Percentiles rank a stretch among this genome's conserved stretches.
Evolutionary conservation across 2,888 invertebrate genomes (phyloP).

Genomic region (Cerastoderma edule): DNA sequence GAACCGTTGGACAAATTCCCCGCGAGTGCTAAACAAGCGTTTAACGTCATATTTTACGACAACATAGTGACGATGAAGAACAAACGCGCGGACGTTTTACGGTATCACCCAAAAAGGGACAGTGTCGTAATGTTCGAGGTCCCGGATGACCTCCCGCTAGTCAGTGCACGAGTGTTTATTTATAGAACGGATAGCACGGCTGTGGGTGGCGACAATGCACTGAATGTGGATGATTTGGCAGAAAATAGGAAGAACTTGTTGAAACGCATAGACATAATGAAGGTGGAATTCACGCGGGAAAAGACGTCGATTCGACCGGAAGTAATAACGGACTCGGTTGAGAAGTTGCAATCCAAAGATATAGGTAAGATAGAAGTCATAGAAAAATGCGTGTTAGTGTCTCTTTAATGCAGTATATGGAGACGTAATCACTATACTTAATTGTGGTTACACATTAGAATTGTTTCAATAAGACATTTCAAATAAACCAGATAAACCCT

Average conservation of each 20-base stretch:
- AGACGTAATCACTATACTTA: no score
- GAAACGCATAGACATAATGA: slow-evolving; percentile 10
- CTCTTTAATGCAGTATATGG: no score
- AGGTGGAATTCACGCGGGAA: not conserved
- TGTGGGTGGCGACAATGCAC: slow-evolving; percentile 28
- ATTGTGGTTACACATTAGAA: no score
- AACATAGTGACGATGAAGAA: slow-evolving; percentile 36
- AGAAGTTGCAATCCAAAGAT: not conserved
- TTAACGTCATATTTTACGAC: slow-evolving; percentile 42
- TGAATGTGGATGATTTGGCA: slow-evolving; percentile 13
- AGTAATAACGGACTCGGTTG: not conserved
- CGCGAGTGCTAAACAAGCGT: slow-evolving; percentile 33
- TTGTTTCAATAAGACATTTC: no score
- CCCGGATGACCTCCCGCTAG: slow-evolving; percentile 12
- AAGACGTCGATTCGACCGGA: slow-evolving; percentile 6
- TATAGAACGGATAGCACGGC: slow-evolving; percentile 17
- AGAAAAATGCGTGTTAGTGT: no score
- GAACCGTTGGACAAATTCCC: slow-evolving; percentile 21
- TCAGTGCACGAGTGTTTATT: slow-evolving; percentile 14
- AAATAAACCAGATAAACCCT: no score
- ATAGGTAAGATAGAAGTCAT: slow-evolving; percentile 6
- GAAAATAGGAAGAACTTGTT: slow-evolving; percentile 21
- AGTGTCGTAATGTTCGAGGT: slow-evolving; percentile 37
- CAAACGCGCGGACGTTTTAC: slow-evolving; percentile 17
- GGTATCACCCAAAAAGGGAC: slow-evolving; percentile 41